Percentiles rank a stretch among this genome's conserved stretches.
These are phyloP conservation scores for Lepidurus packardi DNA, from an alignment of 1,140 invertebrate genomes.

Conservation along the genomic window DNA sequence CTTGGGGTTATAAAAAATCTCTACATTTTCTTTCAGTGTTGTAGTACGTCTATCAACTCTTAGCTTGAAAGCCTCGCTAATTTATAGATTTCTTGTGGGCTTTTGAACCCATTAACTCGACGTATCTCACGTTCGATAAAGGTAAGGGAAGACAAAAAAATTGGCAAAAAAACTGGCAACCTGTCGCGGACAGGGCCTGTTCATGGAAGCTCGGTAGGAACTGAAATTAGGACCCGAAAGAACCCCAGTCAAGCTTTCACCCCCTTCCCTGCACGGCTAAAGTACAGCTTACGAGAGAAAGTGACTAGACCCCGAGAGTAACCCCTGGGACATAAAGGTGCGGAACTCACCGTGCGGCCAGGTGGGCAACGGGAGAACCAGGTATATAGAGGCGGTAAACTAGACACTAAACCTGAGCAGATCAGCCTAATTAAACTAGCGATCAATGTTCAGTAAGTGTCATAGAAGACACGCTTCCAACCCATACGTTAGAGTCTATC, in stretches of 20 bases:
- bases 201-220: constrained; percentile 26
- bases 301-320: constrained; percentile 24
- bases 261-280: constrained; percentile 23
- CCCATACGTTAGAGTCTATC: too few species aligned
- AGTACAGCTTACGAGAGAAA: constrained; percentile 27
- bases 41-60: too few species aligned
- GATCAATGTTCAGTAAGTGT: constrained; percentile 35
- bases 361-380: constrained; percentile 32
- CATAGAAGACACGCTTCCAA: constrained; percentile 27
- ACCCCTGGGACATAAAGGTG: constrained; percentile 29
- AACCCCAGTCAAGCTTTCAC: constrained; percentile 25
- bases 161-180: constrained; percentile 28
- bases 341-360: constrained; percentile 32
- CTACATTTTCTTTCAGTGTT: too few species aligned
- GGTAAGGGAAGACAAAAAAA: background rate
- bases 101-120: too few species aligned
- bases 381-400: constrained; percentile 28
- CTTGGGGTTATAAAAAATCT: too few species aligned
- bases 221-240: constrained; percentile 26
- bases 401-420: constrained; percentile 33
- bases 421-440: constrained; percentile 34
- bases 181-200: constrained; percentile 29
- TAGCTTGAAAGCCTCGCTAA: too few species aligned
- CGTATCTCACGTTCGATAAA: too few species aligned
- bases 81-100: too few species aligned